Evolutionary conservation across 2,113 vertebrate genomes (phyloP).

Genomic region (Hyaena hyaena): DNA sequence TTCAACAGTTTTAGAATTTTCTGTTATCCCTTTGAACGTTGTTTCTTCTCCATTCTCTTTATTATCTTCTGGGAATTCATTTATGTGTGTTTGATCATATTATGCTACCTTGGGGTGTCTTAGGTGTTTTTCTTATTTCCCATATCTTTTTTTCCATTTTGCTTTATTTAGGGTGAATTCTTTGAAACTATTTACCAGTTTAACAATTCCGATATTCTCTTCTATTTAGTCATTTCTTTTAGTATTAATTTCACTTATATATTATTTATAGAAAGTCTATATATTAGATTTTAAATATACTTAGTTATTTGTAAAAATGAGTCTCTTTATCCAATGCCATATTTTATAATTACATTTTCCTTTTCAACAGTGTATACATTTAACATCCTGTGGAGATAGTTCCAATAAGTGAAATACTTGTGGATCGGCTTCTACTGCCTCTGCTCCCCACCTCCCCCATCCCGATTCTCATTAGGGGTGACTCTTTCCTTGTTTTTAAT

Average conservation of each 20-base stretch:
- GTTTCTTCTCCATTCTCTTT: not conserved
- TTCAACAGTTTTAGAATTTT: not conserved
- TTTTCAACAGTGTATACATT: not conserved
- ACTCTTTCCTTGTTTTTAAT: not conserved
- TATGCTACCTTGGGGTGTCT: not conserved
- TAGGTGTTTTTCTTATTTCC: not conserved
- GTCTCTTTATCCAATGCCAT: not conserved
- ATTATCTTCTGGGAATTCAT: not conserved
- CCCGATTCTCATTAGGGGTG: not conserved
- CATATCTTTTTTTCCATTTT: not conserved
- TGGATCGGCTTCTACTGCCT: not conserved
- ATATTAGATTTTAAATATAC: not conserved
- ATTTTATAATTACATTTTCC: not conserved
- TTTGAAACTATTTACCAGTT: not conserved
- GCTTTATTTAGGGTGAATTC: not conserved
- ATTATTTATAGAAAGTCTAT: not conserved
- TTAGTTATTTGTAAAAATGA: not conserved
- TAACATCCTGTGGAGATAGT: not conserved
- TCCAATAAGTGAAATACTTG: not conserved
- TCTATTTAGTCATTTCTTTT: not conserved
- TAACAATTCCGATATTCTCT: not conserved
- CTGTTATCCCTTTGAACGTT: not conserved
- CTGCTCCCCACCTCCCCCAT: no score
- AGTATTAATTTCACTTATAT: not conserved
- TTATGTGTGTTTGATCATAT: not conserved